Percentiles rank a stretch among this genome's conserved stretches.
These are phyloP conservation scores for Eulemur coronatus DNA, from an alignment of 2,797 vertebrate species.

Conservation along the genomic window DNA sequence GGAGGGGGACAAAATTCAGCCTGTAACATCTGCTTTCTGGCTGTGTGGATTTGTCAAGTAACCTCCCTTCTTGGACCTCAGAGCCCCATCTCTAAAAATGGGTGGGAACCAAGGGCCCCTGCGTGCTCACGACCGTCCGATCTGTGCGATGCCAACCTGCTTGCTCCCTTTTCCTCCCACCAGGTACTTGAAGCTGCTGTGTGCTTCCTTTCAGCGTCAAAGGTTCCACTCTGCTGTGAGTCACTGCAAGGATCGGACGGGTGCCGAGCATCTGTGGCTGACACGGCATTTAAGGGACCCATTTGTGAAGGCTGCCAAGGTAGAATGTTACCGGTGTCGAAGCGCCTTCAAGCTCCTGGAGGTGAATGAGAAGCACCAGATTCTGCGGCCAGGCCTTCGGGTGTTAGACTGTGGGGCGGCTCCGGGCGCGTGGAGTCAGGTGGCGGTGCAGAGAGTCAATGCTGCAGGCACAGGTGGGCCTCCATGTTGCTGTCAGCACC, in stretches of 20 bases:
- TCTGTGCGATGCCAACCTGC: neutral
- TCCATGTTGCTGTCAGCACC: rapidly evolving
- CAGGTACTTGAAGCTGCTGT: constrained; percentile 10
- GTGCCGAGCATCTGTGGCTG: constrained; percentile 91
- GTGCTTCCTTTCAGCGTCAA: neutral
- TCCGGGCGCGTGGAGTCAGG: constrained; percentile 97
- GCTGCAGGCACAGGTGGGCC: constrained; percentile 89
- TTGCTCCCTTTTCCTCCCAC: neutral
- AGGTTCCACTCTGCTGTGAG: constrained; percentile 82
- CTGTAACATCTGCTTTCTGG: neutral
- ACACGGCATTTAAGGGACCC: constrained; percentile 91
- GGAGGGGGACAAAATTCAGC: neutral
- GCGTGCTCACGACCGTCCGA: rapidly evolving
- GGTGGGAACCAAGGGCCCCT: neutral
- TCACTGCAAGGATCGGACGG: constrained; percentile 81
- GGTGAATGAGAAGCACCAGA: constrained; percentile 87
- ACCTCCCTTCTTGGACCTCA: neutral
- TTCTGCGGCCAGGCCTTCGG: constrained; percentile 89
- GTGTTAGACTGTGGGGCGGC: constrained; percentile 96
- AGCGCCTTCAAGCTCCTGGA: constrained; percentile 97
- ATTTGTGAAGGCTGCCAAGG: constrained; percentile 91
- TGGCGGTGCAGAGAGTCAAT: constrained; percentile 92
- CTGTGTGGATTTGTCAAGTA: neutral
- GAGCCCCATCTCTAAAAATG: neutral
- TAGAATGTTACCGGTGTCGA: constrained; percentile 92